These are phyloP conservation scores for Accipiter cooperii DNA, from an alignment of 2,113 vertebrate species.

Conservation along the genomic window DNA sequence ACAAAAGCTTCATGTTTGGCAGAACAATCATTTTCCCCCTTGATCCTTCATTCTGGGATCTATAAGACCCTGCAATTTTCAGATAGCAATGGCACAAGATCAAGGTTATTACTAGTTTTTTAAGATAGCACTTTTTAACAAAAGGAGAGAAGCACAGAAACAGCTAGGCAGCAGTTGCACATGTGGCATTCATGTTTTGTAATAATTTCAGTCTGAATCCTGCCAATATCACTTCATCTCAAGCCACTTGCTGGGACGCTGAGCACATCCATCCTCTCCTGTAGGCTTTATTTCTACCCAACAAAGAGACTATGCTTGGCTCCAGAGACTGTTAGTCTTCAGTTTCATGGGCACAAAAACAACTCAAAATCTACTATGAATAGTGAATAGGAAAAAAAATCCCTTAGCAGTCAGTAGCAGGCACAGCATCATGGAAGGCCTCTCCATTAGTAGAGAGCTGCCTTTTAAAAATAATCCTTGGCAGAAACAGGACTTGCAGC, in stretches of 20 bases:
- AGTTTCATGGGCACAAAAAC: constrained; percentile 47
- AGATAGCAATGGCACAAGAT: constrained; percentile 51
- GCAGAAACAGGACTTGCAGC: background rate
- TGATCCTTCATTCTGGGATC: constrained; percentile 35
- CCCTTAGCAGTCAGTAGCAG: constrained; percentile 15
- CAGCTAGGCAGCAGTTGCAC: constrained; percentile 55
- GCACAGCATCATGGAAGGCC: background rate
- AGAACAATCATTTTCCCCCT: constrained; percentile 41
- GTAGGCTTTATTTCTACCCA: constrained; percentile 58
- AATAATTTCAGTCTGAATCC: constrained; percentile 57
- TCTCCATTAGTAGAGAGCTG: background rate
- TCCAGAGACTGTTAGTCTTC: constrained; percentile 44
- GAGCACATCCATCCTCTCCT: constrained; percentile 60
- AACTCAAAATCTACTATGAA: constrained; percentile 52
- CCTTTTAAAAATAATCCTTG: constrained; percentile 22
- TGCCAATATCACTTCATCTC: constrained; percentile 65
- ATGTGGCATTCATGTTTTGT: constrained; percentile 58
- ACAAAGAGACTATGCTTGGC: constrained; percentile 59
- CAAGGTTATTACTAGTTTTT: constrained; percentile 51
- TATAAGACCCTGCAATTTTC: constrained; percentile 60
- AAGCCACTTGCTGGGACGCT: constrained; percentile 47
- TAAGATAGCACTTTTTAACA: constrained; percentile 54
- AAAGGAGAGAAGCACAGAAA: constrained; percentile 43
- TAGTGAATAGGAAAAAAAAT: constrained; percentile 34
- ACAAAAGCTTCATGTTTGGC: constrained; percentile 37